Conservation (phyloP, 2,797 vertebrate species). For the Pantherophis vulpinus region DNA sequence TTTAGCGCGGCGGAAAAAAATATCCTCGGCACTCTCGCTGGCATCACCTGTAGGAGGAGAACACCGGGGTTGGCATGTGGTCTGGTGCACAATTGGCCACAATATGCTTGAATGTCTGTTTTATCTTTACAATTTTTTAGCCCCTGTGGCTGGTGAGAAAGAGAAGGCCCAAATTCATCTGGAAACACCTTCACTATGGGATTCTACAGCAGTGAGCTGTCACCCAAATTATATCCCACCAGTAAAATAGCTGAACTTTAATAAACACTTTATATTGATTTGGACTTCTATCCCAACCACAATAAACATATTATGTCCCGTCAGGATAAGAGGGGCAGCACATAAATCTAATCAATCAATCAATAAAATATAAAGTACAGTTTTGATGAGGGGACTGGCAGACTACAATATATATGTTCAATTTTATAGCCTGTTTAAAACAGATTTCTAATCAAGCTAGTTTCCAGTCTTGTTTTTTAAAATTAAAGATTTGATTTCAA, state of each 20-base stretch:
- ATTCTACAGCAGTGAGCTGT: neutral
- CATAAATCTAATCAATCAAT: neutral
- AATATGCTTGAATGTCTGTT: neutral
- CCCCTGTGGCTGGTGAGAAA: neutral
- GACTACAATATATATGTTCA: neutral
- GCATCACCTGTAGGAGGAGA: constrained; percentile 78
- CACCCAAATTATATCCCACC: neutral
- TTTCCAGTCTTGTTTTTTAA: neutral
- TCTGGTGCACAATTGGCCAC: neutral
- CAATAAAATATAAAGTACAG: neutral
- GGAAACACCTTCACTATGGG: neutral
- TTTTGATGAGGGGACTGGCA: neutral
- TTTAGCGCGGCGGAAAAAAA: constrained; percentile 89
- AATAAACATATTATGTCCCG: neutral
- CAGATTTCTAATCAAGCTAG: neutral
- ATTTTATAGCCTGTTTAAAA: neutral
- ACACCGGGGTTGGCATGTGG: fast-evolving
- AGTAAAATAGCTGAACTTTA: neutral
- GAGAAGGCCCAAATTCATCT: neutral
- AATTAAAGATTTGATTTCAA: neutral
- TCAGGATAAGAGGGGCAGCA: neutral
- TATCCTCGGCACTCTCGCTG: constrained; percentile 90
- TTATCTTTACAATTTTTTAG: neutral
- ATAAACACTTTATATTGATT: neutral
- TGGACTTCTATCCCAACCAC: neutral